Evolutionary conservation across 1,140 invertebrate genomes (phyloP), one percentile per base, ranked within the genome.

Genomic region (Drosophila virilis): DNA sequence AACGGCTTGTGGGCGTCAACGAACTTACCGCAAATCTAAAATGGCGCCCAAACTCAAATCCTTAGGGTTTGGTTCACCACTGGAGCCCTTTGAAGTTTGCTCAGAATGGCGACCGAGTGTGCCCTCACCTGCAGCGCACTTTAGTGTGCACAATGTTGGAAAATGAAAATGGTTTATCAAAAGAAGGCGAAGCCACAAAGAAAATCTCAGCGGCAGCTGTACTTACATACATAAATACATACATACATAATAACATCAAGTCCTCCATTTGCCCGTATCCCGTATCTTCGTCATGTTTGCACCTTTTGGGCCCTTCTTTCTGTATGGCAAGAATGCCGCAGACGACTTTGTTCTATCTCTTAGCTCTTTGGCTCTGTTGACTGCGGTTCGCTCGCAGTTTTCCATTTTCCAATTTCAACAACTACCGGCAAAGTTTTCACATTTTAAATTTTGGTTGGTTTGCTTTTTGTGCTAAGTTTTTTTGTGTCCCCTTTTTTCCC

Each of bases 101-200:
- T 48, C 9, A 10, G 43, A 13, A 17, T 38, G 55, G 58, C 50
- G 43, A 40, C 35, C 32, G 13, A 38, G 28, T 43, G 7, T 40
- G 35, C 37, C 37, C 51, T 45, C 57, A 51, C 46, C 51, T 50
- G 68, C 55, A 73, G 64, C 17, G 35, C 40, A 55, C 45, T 58
- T 46, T 54, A 43, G 64, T 74, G 74, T 72, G 52, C 60, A 71
- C 46, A 61, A 59, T 40, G 61, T 68, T 54, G 75, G 67, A 69
- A 51, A 43, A 61, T 50, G 61, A 42, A 78, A 79, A 77, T 70
- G 61, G 48, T 62, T 80, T 90, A 83, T 90, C 86, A 90, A 90
- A 90, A 86, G 86, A 90, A 90, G 61, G 79, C 60, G 67, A 82
- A 90, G 80, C 86, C 86, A 86, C 86, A 90, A 86, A 83, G 86